These are phyloP conservation scores for Drosophila mauritiana DNA, from an alignment of 1,140 invertebrate genomes.

Conservation along the genomic window DNA sequence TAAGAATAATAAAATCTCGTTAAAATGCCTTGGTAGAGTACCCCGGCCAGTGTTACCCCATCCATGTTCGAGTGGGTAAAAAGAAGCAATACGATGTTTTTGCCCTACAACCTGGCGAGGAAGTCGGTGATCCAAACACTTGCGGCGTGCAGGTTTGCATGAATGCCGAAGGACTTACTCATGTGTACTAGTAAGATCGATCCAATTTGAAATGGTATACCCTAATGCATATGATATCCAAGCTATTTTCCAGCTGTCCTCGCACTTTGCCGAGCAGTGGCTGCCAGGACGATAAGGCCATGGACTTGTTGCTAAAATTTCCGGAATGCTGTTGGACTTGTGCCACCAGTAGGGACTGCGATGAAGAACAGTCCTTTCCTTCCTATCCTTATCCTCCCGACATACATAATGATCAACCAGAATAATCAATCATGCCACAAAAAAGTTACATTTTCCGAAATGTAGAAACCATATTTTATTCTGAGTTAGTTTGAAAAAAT, in stretches of 20 bases:
- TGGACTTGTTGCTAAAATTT: background rate
- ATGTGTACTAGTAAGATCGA: background rate
- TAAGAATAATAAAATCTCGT: too few species aligned
- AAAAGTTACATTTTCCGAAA: background rate
- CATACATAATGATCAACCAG: too few species aligned
- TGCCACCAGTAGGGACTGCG: background rate
- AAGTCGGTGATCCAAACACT: background rate
- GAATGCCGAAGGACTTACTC: background rate
- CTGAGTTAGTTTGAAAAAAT: slow-evolving; percentile 7
- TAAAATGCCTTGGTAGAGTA: background rate
- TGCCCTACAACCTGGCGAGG: background rate
- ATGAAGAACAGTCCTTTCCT: background rate
- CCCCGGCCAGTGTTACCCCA: background rate
- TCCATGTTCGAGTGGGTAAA: background rate
- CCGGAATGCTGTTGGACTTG: background rate
- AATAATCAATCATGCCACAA: too few species aligned
- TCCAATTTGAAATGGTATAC: background rate
- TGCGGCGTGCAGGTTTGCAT: background rate
- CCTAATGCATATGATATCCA: background rate
- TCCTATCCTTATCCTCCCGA: background rate
- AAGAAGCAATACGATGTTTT: background rate
- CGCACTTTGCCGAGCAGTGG: background rate
- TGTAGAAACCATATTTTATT: background rate
- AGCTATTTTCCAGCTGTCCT: background rate
- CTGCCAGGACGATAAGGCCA: background rate